These are phyloP conservation scores for Nasonia vitripennis DNA, from an alignment of 1,140 invertebrate genomes.

Conservation along the genomic window DNA sequence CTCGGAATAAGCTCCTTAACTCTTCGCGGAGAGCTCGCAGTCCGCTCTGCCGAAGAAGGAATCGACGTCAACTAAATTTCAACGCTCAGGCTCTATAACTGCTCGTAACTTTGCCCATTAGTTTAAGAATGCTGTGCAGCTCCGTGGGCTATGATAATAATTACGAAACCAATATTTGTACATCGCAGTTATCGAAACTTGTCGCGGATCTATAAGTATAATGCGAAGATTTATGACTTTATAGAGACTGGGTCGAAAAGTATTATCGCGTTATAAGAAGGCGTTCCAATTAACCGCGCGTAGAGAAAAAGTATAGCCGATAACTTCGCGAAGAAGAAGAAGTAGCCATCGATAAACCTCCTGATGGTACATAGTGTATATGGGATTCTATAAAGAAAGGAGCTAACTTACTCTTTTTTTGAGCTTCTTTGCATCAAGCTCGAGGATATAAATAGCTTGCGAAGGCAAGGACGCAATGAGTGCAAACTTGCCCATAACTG, in stretches of 20 bases:
- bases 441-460: too few relatives aligned
- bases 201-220: not conserved
- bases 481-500: slow-evolving; percentile 44
- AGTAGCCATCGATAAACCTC: slow-evolving; percentile 14
- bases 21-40: not conserved
- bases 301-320: not conserved
- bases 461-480: not conserved
- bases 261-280: not conserved
- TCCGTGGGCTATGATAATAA: not conserved
- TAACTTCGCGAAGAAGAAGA: not conserved
- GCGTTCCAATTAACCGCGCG: not conserved
- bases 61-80: slow-evolving; percentile 12
- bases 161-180: not conserved
- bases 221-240: too few relatives aligned
- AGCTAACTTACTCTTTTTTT: slow-evolving; percentile 16
- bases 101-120: slow-evolving; percentile 3
- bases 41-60: not conserved
- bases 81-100: not conserved
- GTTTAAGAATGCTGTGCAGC: not conserved
- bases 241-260: too few relatives aligned
- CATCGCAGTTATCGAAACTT: not conserved
- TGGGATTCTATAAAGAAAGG: not conserved
- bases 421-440: not conserved
- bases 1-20: slow-evolving; percentile 18
- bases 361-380: not conserved